Evolutionary conservation across 1,140 invertebrate genomes (phyloP), one percentile per base, ranked within the genome.

Genomic region (Drosophila bipectinata): DNA sequence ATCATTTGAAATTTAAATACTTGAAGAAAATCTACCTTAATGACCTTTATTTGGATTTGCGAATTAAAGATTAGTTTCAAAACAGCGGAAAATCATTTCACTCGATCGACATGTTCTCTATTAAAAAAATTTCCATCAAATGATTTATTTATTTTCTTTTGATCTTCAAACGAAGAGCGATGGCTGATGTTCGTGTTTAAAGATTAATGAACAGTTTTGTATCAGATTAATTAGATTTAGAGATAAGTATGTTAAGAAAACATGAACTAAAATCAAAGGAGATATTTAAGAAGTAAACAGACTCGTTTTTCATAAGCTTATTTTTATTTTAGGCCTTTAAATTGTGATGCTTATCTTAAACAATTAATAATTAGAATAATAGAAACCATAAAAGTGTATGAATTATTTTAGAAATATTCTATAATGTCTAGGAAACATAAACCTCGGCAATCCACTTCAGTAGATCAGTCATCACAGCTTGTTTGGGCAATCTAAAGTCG

Each of bases 401-500:
- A 32, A 41, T 30, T 28, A 28, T 28, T 28, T 28, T 1, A 28
- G 1, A 28, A 28, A 28, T 21, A 47, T 12, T 15, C 15, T 37
- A n/a, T 14, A 37, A 41, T 30, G 15, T 67, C 12, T 71, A 66
- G 9, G 61, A 60, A 6, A 78, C 47, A 64, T 82, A 90, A 6
- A 72, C 71, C n/a, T 41, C 47, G 7, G 77, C 73, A 56, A 91
- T 89, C 97, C 97, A 98, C 80, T 96, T 96, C 5, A 98, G 92
- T 94, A 98, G 95, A 1, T 96, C 96, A 1, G 97, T 93, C 0
- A 98, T 96, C 0, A 96, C 95, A 90, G 97, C 96, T n/a, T 97
- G 96, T 32, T 95, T 95, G 1, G 97, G 96, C 34, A 98, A 92
- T 58, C 97, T 94, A 37, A 96, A 94, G 78, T 97, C 96, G 0